These are phyloP conservation scores for Mormyrus proboscirostris DNA, from an alignment of 2,797 vertebrate genomes.

Conservation along the genomic window DNA sequence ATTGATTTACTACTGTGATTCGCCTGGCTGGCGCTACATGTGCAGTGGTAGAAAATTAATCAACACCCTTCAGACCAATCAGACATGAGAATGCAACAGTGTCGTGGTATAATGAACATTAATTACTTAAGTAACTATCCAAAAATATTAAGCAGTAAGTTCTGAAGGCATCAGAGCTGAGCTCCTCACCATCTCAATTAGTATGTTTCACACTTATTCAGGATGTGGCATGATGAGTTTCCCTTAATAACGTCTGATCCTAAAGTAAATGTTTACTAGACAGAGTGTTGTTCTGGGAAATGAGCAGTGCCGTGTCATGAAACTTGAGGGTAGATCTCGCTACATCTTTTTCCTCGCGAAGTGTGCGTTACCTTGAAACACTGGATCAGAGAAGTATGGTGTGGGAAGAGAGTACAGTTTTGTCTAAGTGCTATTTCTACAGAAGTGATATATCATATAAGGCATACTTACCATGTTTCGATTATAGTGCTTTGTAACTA, in stretches of 20 bases:
- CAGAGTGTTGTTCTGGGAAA: background rate
- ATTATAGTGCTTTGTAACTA: background rate
- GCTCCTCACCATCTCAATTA: background rate
- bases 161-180: background rate
- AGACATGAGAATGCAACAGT: background rate
- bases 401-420: background rate
- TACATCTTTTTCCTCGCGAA: background rate
- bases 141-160: background rate
- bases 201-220: background rate
- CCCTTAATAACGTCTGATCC: background rate
- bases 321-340: background rate
- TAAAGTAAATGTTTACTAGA: background rate
- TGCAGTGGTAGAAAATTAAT: background rate
- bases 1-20: background rate
- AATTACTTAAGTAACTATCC: background rate
- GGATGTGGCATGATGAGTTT: background rate
- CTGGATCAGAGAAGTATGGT: background rate
- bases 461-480: background rate
- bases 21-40: background rate
- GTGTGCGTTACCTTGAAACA: background rate
- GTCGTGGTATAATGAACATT: background rate
- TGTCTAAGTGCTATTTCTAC: slow-evolving; percentile 20
- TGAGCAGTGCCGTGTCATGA: background rate
- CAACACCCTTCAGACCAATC: background rate
- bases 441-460: slow-evolving; percentile 10